Base-by-base conservation (phyloP, 2,113 vertebrate species). In the Cebidichthys violaceus region DNA sequence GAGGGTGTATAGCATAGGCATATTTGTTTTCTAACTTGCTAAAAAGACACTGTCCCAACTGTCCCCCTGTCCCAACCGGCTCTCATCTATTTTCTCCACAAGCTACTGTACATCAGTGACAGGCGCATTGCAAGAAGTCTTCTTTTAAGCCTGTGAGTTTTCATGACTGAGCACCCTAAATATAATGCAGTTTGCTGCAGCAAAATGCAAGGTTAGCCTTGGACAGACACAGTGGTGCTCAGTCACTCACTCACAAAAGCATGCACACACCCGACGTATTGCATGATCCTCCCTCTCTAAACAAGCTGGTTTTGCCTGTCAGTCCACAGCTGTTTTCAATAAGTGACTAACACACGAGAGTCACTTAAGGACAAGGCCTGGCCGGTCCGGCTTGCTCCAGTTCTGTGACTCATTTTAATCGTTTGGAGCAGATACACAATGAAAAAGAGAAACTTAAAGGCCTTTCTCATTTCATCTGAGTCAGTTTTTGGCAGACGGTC, bases 391-490 rank as follows among this genome's bases (percentile, higher is more conserved):
- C 18, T 50, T 20, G 39, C 71, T 90, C 89, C 89, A 83, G 90
- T 89, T 90, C 88, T 79, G 39, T 91, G 90, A 91, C 81, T 92
- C 81, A 88, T 85, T 89, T 76, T 78, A 87, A 86, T 92, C 75
- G 84, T 80, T 57, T 57, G 71, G 35, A 88, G 41, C 41, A 4
- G 13, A 39, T 69, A 55, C 59, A 64, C 52, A 41, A 70, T 67
- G 60, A 79, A 4, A 66, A 52, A 60, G 6, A n/a, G 35, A 66
- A 37, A 52, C 75, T 85, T 70, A 84, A 88, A 89, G 77, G 81
- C 78, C 69, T 70, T 75, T 91, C 72, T 92, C 79, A 86, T 88
- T 89, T 90, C 60, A 91, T 92, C 88, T 89, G 90, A 93, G 77
- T 92, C 91, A 89, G 82, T 65, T 76, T 84, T 91, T 93, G 90